These are phyloP conservation scores for Sandelia bainsii DNA, from an alignment of 2,797 vertebrate genomes.

Conservation along the genomic window DNA sequence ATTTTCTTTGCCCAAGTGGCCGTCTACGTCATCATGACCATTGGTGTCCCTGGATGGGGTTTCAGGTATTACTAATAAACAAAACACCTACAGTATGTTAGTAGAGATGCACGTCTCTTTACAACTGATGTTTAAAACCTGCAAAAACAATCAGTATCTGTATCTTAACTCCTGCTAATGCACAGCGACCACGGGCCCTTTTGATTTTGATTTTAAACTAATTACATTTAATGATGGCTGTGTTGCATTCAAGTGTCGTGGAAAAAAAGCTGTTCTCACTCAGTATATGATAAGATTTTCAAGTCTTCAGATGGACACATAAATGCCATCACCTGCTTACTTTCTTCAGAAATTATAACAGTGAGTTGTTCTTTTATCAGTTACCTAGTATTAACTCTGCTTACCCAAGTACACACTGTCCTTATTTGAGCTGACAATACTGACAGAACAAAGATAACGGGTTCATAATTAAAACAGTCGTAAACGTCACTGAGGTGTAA, in stretches of 20 bases:
- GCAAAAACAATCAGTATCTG: not conserved
- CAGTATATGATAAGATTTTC: too few relatives aligned
- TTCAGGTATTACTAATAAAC: constrained; percentile 87
- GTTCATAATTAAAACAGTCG: not conserved
- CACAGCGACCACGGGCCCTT: too few relatives aligned
- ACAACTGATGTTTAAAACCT: too few relatives aligned
- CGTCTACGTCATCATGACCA: constrained; percentile 91
- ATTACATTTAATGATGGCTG: too few relatives aligned
- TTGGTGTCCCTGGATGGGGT: constrained; percentile 95
- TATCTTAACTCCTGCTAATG: too few relatives aligned
- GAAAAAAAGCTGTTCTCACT: too few relatives aligned
- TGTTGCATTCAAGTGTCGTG: too few relatives aligned
- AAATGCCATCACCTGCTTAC: too few relatives aligned
- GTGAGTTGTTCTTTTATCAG: not conserved
- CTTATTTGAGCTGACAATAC: not conserved
- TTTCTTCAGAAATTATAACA: not conserved
- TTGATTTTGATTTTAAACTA: too few relatives aligned
- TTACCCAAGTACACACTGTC: not conserved
- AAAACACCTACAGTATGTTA: not conserved
- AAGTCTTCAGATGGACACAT: too few relatives aligned
- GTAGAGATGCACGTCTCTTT: too few relatives aligned
- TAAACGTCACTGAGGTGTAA: not conserved
- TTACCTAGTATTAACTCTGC: not conserved
- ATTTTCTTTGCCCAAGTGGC: constrained; percentile 93
- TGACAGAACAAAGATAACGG: not conserved